These are phyloP conservation scores for Ennomos quercinarius DNA, from an alignment of 2,888 invertebrate genomes.

Conservation along the genomic window DNA sequence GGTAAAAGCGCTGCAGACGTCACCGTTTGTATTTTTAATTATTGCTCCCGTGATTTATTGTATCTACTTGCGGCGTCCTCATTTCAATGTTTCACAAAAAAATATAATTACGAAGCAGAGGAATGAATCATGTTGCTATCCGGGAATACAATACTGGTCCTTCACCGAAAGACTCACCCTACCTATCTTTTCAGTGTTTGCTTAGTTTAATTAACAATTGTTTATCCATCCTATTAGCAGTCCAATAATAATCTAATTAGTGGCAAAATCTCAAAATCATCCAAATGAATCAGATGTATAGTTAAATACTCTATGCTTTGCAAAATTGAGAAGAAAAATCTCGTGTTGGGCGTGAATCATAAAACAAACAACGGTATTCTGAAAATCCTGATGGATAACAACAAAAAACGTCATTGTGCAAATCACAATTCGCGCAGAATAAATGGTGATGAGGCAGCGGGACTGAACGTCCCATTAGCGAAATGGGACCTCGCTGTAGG, in stretches of 20 bases:
- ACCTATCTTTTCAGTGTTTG: not conserved
- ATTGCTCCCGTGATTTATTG: no score
- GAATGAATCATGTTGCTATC: not conserved
- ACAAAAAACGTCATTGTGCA: slow-evolving; percentile 21
- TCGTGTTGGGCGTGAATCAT: slow-evolving; percentile 21
- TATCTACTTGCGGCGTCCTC: not conserved
- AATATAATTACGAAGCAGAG: not conserved
- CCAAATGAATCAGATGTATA: slow-evolving; percentile 15
- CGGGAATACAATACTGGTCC: not conserved
- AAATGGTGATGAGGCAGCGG: slow-evolving; percentile 31
- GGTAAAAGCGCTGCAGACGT: no score
- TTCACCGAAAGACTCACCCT: slow-evolving; percentile 7
- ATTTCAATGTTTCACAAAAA: slow-evolving; percentile 1
- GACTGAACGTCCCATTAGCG: slow-evolving; percentile 24
- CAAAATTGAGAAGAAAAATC: slow-evolving; percentile 10
- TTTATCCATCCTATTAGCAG: slow-evolving; percentile 18
- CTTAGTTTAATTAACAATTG: slow-evolving; percentile 6
- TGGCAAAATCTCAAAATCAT: slow-evolving; percentile 7
- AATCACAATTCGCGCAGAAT: slow-evolving; percentile 19
- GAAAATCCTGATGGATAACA: slow-evolving; percentile 22
- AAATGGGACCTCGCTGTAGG: slow-evolving; percentile 18
- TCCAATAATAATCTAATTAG: slow-evolving; percentile 26
- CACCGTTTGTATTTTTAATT: no score
- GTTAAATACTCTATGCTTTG: slow-evolving; percentile 9
- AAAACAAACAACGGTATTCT: slow-evolving; percentile 27